Evolutionary conservation across 2,113 vertebrate species (phyloP).

Genomic region (Myiozetetes cayanensis): DNA sequence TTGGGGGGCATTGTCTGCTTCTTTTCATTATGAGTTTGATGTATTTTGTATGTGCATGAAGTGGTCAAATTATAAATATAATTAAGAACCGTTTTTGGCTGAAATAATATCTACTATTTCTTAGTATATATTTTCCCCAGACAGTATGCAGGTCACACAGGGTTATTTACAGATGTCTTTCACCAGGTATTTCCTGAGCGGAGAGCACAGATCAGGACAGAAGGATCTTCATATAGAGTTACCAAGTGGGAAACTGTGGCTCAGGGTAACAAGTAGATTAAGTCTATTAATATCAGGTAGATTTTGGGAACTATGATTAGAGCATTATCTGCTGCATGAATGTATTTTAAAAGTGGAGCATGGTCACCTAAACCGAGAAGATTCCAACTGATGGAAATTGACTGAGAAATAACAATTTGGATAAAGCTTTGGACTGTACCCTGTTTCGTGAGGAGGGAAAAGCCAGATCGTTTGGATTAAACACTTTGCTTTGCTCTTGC

Average conservation of each 20-base stretch:
- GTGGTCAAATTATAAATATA: slow-evolving; percentile 51
- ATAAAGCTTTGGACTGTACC: not conserved
- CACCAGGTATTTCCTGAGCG: not conserved
- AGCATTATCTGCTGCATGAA: not conserved
- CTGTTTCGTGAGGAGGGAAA: not conserved
- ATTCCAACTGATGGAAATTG: not conserved
- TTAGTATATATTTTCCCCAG: not conserved
- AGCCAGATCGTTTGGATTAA: not conserved
- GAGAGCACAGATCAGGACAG: not conserved
- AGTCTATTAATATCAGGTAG: not conserved
- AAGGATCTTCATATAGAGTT: not conserved
- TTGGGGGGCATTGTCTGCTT: slow-evolving; percentile 24
- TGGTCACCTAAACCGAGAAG: not conserved
- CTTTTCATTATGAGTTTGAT: slow-evolving; percentile 49
- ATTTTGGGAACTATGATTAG: not conserved
- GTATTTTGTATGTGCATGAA: slow-evolving; percentile 68
- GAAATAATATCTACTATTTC: slow-evolving; percentile 12
- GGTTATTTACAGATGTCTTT: not conserved
- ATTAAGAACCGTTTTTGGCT: not conserved
- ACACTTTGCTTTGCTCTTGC: not conserved
- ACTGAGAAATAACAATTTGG: not conserved
- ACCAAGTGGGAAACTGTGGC: not conserved
- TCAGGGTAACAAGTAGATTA: not conserved
- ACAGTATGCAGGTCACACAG: not conserved
- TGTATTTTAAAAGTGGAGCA: not conserved